These are phyloP conservation scores for Myanophis thanlyinensis DNA, from an alignment of 2,113 vertebrate species.

Conservation along the genomic window DNA sequence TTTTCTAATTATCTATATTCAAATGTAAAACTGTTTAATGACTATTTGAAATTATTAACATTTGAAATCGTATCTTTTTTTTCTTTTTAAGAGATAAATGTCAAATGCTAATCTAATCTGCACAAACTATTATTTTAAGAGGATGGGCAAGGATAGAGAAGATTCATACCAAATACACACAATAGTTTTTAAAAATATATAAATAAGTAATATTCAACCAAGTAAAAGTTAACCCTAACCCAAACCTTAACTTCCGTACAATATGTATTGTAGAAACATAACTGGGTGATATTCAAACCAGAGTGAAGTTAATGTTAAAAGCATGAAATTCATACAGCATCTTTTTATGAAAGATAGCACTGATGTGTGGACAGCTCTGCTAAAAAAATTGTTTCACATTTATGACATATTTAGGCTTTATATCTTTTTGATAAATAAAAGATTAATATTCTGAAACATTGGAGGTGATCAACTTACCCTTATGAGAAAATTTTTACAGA, in stretches of 20 bases:
- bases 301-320: conserved; percentile 1
- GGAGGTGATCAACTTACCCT: not conserved
- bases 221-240: too few relatives aligned
- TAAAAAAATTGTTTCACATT: not conserved
- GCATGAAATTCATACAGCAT: not conserved
- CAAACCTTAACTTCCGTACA: not conserved
- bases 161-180: not conserved
- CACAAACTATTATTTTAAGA: not conserved
- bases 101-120: not conserved
- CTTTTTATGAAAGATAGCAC: not conserved
- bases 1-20: conserved; percentile 21
- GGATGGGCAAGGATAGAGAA: not conserved
- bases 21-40: not conserved
- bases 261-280: not conserved
- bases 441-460: not conserved
- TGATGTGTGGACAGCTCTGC: not conserved
- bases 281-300: conserved; percentile 10
- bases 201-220: too few relatives aligned
- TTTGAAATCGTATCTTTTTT: conserved; percentile 29
- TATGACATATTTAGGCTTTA: not conserved
- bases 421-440: conserved; percentile 2
- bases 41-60: conserved; percentile 30
- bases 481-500: not conserved
- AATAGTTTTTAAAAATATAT: too few relatives aligned
- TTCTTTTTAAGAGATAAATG: conserved; percentile 10